Base-by-base conservation (phyloP, 2,888 invertebrate genomes). In the Aspidiotus rigidus region DNA sequence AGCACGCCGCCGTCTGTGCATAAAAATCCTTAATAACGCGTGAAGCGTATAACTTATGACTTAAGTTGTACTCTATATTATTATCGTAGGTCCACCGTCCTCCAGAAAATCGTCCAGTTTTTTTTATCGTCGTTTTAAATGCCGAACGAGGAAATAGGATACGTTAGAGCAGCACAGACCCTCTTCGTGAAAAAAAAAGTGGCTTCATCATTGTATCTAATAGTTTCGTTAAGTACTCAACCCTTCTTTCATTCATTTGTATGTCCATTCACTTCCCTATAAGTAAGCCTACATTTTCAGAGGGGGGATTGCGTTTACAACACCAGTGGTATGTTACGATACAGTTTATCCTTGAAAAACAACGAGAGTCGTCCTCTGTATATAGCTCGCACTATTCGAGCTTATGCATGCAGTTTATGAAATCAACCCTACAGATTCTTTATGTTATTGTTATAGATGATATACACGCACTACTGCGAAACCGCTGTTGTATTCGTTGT, bases 161-260 rank as follows among this genome's bases (percentile, higher is more conserved):
- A 59, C 16, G 28, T 16, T 55, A 17, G 56, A 16, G 56, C 9
- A 55, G 13, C 49, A 67, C 40, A 57, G 40, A 16, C 44, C 42
- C 67, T 60, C 53, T 17, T 49, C 59, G 40, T 17, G 44, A 44
- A 67, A 66, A 67, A 28, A 67, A 66, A 67, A 67, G 67, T 67
- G 67, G 67, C 67, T 59, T 67, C 60, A 67, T 67, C 67, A 67
- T 67, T 49, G 67, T 67, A 67, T 67, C 67, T 67, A 67, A 67
- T 67, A 67, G 67, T 67, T 67, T 49, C 67, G 59, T 53, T 42
- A 62, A 67, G 60, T 53, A 60, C 67, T 67, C 28, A 67, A 67
- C 67, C 67, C 67, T 67, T 67, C 67, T 67, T 57, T n/a, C 67
- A 67, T 67, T 67, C 67, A 67, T 67, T 16, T 59, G 15, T 59